Conservation (phyloP, 2,888 invertebrate genomes). For the Tachystola acroxantha region DNA sequence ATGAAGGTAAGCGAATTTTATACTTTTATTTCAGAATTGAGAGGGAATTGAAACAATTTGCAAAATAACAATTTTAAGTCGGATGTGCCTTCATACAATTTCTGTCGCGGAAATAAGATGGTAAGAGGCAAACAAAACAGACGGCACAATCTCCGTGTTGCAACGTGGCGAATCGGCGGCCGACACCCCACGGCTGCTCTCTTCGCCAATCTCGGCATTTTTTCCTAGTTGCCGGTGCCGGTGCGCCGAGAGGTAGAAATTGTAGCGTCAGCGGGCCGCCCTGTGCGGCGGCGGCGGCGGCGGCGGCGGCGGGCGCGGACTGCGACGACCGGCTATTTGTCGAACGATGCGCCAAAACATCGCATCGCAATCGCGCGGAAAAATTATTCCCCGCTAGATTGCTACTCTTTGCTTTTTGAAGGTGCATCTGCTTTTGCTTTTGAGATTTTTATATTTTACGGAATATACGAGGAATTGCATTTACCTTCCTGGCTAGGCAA, state of each 20-base stretch:
- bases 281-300: conserved; percentile 63
- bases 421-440: conserved; percentile 61
- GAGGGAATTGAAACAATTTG: conserved; percentile 28
- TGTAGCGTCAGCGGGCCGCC: conserved; percentile 63
- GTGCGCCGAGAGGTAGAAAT: conserved; percentile 46
- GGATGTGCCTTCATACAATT: conserved; percentile 58
- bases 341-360: conserved; percentile 76
- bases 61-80: conserved; percentile 55
- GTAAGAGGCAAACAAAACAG: conserved; percentile 71
- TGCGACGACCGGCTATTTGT: conserved; percentile 54
- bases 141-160: conserved; percentile 69
- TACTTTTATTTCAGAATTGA: neutral
- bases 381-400: conserved; percentile 68
- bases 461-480: conserved; percentile 61
- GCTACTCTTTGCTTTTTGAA: conserved; percentile 64
- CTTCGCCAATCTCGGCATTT: conserved; percentile 69
- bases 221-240: conserved; percentile 50
- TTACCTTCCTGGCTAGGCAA: neutral
- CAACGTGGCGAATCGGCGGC: conserved; percentile 66
- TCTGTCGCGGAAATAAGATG: conserved; percentile 65
- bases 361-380: conserved; percentile 69
- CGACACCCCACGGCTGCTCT: conserved; percentile 61
- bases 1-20: neutral
- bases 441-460: conserved; percentile 61
- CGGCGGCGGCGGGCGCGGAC: no score